These are phyloP conservation scores for Hydrotaea diabolus DNA, from an alignment of 2,888 invertebrate species.

Conservation along the genomic window DNA sequence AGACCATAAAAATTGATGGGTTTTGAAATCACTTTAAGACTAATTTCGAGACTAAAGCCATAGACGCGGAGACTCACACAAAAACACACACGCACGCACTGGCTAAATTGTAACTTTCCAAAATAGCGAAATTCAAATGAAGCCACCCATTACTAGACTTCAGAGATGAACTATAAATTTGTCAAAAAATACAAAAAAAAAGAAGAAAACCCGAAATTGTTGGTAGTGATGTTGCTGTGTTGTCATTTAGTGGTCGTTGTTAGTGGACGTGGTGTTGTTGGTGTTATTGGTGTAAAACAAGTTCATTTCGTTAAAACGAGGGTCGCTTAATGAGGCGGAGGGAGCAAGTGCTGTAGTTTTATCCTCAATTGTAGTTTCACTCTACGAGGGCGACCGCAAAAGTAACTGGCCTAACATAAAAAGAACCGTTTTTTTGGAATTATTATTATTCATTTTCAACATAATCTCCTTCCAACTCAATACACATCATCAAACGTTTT, in stretches of 20 bases:
- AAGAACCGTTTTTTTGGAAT: too few relatives aligned
- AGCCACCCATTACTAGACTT: constrained; percentile 44
- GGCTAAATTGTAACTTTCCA: constrained; percentile 58
- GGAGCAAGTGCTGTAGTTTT: neutral
- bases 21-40: constrained; percentile 32
- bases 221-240: constrained; percentile 33
- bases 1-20: constrained; percentile 48
- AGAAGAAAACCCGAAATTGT: too few relatives aligned
- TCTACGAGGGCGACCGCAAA: too few relatives aligned
- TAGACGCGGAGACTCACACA: neutral
- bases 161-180: constrained; percentile 61
- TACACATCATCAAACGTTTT: too few relatives aligned
- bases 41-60: constrained; percentile 30
- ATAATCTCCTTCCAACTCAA: too few relatives aligned
- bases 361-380: too few relatives aligned
- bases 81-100: neutral
- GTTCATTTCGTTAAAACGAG: constrained; percentile 51
- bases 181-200: constrained; percentile 32
- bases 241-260: neutral
- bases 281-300: constrained; percentile 62
- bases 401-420: too few relatives aligned
- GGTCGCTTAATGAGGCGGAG: neutral
- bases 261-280: constrained; percentile 26
- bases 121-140: constrained; percentile 65
- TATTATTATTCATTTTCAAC: too few relatives aligned